Base-by-base conservation (phyloP, 2,888 invertebrate genomes). In the Eilema depressum region DNA sequence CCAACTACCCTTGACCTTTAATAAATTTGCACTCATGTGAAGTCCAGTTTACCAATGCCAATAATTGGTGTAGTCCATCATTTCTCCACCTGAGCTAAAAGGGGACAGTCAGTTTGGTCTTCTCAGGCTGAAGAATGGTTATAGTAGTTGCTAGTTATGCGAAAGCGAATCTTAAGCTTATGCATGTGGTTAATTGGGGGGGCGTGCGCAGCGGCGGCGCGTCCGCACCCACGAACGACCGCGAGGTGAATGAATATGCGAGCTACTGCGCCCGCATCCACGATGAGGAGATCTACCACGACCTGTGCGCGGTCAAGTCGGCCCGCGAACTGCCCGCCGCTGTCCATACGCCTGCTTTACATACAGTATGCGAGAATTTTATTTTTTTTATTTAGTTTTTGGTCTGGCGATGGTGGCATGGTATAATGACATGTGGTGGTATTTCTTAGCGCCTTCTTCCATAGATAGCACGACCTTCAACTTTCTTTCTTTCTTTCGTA, bases 211-310 rank as follows among this genome's bases (percentile, higher is more conserved):
- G 92, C 88, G 91, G 91, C 85, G 92, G 86, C 85, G 89, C 87
- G 86, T 74, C 84, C 69, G 85, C 84, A 78, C 88, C 86, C 78
- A 84, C 86, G 77, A 96, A 95, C 82, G 72, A 66, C 66, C 68
- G 72, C 65, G 72, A 73, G 63, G 96, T 95, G 83, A 96, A 96
- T 85, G 96, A 96, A 88, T 97, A 97, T 91, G 96, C 96, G 86
- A 96, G 96, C 92, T 96, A 96, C 94, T 96, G 96, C 96, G 96
- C 97, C 92, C 96, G 97, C 92, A 96, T 97, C 89, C 97, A 97
- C 95, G 98, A 98, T 91, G 98, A 99, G 93, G 98, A 98, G 96
- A 98, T 98, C 93, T 99, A 99, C 96, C 98, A 98, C 96, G 98
- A 98, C 96, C 96, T 99, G 90, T 98, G 98, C 96, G 97, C 97